phyloP scores from a whole-genome alignment of 2,113 vertebrate genomes.

The Polyodon spathula region DNA sequence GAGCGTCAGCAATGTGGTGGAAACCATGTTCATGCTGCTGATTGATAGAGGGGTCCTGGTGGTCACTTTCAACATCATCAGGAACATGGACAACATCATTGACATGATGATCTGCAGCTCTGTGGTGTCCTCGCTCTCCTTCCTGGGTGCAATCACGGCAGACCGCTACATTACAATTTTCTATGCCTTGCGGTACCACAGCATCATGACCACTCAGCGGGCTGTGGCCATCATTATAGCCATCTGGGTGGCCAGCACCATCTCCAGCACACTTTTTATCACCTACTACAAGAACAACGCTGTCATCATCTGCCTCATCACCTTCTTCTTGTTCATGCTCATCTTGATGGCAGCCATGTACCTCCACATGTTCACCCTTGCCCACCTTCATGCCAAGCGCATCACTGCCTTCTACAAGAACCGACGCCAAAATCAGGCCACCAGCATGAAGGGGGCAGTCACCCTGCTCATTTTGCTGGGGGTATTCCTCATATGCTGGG shows the following conservation, averaged over 20 bases:
- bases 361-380: constrained; percentile 79
- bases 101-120: constrained; percentile 83
- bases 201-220: constrained; percentile 75
- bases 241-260: constrained; percentile 71
- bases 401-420: constrained; percentile 65
- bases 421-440: constrained; percentile 45
- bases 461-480: constrained; percentile 84
- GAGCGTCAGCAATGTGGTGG: constrained; percentile 71
- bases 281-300: constrained; percentile 61
- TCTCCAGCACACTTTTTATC: constrained; percentile 69
- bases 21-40: constrained; percentile 71
- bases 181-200: constrained; percentile 86
- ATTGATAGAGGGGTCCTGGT: constrained; percentile 66
- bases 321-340: constrained; percentile 73
- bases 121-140: constrained; percentile 81
- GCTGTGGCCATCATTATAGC: constrained; percentile 53
- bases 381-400: constrained; percentile 68
- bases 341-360: constrained; percentile 78
- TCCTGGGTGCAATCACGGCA: constrained; percentile 77
- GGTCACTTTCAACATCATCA: constrained; percentile 43
- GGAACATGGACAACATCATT: constrained; percentile 70
- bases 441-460: constrained; percentile 74
- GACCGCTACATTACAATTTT: constrained; percentile 94
- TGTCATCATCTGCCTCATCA: constrained; percentile 71
- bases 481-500: constrained; percentile 83